A percentile compares a stretch with the other conserved stretches of the same genome.
Evolutionary conservation across 1,140 invertebrate species (phyloP).

Genomic region (Cyrtorhinus lividipennis): DNA sequence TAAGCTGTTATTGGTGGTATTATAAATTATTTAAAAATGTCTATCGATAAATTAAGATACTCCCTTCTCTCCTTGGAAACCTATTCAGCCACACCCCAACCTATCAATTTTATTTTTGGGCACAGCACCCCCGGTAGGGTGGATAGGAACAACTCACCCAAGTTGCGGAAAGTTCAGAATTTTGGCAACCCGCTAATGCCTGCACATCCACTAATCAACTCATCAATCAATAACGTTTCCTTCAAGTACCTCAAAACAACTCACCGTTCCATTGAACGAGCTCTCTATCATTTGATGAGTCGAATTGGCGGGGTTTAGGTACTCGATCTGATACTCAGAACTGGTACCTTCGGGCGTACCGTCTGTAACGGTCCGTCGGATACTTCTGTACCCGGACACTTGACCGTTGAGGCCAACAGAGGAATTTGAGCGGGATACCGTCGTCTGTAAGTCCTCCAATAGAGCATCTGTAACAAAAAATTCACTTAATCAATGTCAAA

Average conservation of each 20-base stretch:
- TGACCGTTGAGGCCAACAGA: constrained; percentile 27
- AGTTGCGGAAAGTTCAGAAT: no score
- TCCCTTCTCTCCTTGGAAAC: no score
- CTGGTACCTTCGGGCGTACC: constrained; percentile 21
- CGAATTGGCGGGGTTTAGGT: constrained; percentile 34
- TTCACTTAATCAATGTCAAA: no score
- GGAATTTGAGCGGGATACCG: constrained; percentile 32
- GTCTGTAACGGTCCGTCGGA: constrained; percentile 23
- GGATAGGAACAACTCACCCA: no score
- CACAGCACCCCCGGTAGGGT: no score
- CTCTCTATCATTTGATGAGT: constrained; percentile 25
- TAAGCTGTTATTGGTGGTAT: no score
- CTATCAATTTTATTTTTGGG: no score
- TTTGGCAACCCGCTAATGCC: no score
- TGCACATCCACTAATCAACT: no score
- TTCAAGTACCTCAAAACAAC: neutral
- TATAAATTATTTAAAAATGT: no score
- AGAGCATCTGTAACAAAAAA: constrained; percentile 40
- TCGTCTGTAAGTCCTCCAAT: constrained; percentile 39
- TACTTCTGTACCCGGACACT: constrained; percentile 26
- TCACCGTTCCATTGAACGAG: neutral
- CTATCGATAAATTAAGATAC: no score
- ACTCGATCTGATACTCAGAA: constrained; percentile 33
- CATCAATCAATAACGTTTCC: neutral
- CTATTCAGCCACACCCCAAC: no score